Percentiles rank a stretch among this genome's conserved stretches.
phyloP scores from a whole-genome alignment of 2,888 invertebrate genomes.

The Glyphotaelius pellucidus region DNA sequence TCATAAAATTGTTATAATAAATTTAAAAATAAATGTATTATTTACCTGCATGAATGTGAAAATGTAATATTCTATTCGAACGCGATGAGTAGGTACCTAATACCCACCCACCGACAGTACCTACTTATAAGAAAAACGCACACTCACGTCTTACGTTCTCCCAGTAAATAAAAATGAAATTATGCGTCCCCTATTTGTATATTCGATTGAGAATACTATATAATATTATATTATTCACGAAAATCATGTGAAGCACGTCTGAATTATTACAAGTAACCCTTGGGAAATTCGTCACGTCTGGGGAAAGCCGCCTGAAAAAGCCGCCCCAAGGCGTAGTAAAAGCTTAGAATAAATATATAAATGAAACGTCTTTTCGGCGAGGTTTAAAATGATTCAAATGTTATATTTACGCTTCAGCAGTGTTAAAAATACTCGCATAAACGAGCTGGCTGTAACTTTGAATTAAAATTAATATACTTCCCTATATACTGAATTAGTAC shows the following conservation, averaged over 20 bases:
- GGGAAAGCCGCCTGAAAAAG: neutral
- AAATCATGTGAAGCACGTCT: neutral
- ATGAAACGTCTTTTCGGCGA: neutral
- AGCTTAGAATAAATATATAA: neutral
- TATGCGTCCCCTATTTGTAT: neutral
- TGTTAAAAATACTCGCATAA: no score
- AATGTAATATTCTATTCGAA: neutral
- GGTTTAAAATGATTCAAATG: neutral
- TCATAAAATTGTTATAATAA: neutral
- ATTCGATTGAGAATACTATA: neutral
- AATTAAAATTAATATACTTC: no score
- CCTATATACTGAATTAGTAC: no score
- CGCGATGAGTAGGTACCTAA: neutral
- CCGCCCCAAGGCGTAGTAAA: neutral
- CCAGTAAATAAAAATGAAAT: neutral
- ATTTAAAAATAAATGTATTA: neutral
- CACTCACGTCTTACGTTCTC: neutral
- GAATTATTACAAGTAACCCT: neutral
- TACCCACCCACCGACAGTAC: no score
- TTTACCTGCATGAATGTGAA: neutral
- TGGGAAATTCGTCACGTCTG: neutral
- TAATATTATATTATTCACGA: neutral
- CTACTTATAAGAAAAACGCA: neutral
- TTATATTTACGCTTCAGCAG: neutral
- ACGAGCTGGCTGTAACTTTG: no score